A percentile compares a stretch with the other conserved stretches of the same genome.
Evolutionary conservation across 2,113 vertebrate species (phyloP).

Genomic region (Trinectes maculatus): DNA sequence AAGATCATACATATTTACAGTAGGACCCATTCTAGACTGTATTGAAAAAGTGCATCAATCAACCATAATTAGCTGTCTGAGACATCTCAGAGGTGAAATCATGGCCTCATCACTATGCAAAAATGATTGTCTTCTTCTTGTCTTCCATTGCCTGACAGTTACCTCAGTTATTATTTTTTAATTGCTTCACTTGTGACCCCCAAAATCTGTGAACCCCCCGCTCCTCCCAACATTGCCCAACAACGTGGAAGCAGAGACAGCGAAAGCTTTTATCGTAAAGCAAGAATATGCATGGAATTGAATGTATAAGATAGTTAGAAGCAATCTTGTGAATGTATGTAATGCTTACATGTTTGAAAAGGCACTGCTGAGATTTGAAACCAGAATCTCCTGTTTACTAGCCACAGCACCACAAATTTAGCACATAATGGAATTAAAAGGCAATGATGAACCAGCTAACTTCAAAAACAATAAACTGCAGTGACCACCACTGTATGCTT

Average conservation of each 20-base stretch:
- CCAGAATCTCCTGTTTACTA: background rate
- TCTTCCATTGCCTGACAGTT: background rate
- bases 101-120: conserved; percentile 8
- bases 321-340: too few species aligned
- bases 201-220: conserved; percentile 4
- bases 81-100: background rate
- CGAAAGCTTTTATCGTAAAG: conserved; percentile 48
- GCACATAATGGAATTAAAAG: too few species aligned
- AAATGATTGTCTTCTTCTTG: background rate
- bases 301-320: conserved; percentile 62
- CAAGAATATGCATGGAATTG: conserved; percentile 67
- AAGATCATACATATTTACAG: too few species aligned
- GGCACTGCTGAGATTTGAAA: background rate
- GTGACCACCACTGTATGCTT: too few species aligned
- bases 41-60: too few species aligned
- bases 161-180: background rate
- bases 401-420: too few species aligned
- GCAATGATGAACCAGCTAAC: too few species aligned
- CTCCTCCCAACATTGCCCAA: conserved; percentile 6
- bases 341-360: too few species aligned
- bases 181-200: background rate
- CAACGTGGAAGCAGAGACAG: conserved; percentile 48
- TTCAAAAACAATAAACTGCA: too few species aligned
- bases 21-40: too few species aligned
- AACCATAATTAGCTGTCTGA: too few species aligned